A percentile compares a stretch with the other conserved stretches of the same genome.
Conservation (phyloP, 2,888 invertebrate genomes). For the Iselma pallidipennis region DNA sequence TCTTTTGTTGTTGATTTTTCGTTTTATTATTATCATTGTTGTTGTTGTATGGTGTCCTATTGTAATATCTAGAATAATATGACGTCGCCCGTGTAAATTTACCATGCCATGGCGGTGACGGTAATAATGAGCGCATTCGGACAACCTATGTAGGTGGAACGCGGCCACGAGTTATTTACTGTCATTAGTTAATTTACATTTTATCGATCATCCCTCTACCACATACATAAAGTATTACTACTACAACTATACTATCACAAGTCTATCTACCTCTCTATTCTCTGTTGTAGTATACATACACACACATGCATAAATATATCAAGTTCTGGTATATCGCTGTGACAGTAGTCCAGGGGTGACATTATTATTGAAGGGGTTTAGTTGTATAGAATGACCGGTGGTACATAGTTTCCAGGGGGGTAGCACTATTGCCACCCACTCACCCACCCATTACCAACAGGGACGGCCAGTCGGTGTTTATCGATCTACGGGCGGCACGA, state of each 20-base stretch:
- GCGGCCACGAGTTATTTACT: constrained; percentile 18
- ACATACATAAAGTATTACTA: not conserved
- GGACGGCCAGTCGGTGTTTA: constrained; percentile 30
- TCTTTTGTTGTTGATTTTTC: no score
- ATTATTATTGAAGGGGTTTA: constrained; percentile 19
- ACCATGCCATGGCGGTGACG: not conserved
- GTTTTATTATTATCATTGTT: not conserved
- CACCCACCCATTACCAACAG: constrained; percentile 10
- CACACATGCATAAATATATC: not conserved
- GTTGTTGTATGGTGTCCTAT: not conserved
- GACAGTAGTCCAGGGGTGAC: constrained; percentile 17
- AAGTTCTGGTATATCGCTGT: not conserved
- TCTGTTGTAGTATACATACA: not conserved
- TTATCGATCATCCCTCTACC: constrained; percentile 29
- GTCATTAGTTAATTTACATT: constrained; percentile 36
- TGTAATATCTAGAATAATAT: not conserved
- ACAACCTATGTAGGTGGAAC: not conserved
- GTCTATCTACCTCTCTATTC: constrained; percentile 2
- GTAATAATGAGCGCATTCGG: not conserved
- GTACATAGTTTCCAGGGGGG: constrained; percentile 9
- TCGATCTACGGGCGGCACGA: constrained; percentile 43
- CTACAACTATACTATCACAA: not conserved
- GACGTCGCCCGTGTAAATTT: not conserved
- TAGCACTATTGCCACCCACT: not conserved
- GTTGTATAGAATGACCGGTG: constrained; percentile 12